These are phyloP conservation scores for Deilephila porcellus DNA, from an alignment of 2,888 invertebrate species.

Conservation along the genomic window DNA sequence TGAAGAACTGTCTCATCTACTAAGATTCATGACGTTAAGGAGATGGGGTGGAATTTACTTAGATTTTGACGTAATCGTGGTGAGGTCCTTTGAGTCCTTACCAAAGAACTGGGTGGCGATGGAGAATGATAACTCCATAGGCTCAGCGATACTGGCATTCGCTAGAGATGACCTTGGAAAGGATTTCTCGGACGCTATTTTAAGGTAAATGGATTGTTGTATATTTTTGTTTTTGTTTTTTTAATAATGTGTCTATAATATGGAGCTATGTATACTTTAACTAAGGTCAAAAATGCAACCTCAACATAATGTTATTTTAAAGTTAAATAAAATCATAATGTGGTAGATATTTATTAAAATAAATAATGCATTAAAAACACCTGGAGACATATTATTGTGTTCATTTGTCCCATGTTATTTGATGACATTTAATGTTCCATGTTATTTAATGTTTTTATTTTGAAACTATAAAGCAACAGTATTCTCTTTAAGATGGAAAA, in stretches of 20 bases:
- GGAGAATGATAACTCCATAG: conserved; percentile 85
- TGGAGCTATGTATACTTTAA: neutral
- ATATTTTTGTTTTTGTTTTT: neutral
- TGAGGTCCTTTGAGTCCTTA: conserved; percentile 83
- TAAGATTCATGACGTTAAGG: conserved; percentile 88
- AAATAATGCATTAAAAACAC: too few relatives aligned
- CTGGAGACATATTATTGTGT: too few relatives aligned
- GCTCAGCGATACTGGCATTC: conserved; percentile 88
- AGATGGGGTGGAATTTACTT: conserved; percentile 92
- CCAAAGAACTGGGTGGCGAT: conserved; percentile 86
- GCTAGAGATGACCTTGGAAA: conserved; percentile 53
- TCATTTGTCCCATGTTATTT: too few relatives aligned
- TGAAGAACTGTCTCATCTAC: conserved; percentile 70
- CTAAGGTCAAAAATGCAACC: too few relatives aligned
- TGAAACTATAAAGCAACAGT: neutral
- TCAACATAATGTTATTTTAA: too few relatives aligned
- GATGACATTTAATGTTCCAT: too few relatives aligned
- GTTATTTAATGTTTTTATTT: too few relatives aligned
- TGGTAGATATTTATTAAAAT: too few relatives aligned
- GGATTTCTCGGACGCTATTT: neutral
- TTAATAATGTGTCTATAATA: too few relatives aligned
- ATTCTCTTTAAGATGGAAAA: too few relatives aligned
- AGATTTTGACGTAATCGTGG: conserved; percentile 89
- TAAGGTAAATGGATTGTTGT: neutral
- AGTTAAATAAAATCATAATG: too few relatives aligned